Base-by-base conservation (phyloP, 2,888 invertebrate genomes). In the Diadegma fenestrale region DNA sequence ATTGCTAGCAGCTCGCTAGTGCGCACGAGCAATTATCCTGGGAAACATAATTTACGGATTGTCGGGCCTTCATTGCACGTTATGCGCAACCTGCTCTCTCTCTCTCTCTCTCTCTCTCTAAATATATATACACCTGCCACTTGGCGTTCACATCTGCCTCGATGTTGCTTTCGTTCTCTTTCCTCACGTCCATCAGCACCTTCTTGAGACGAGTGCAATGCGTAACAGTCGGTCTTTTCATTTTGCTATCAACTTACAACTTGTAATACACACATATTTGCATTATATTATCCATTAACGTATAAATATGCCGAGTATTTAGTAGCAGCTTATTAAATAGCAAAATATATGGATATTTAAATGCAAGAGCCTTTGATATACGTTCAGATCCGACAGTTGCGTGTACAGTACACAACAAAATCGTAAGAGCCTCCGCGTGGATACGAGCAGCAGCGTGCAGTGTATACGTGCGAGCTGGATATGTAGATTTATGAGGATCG, bases 31-130 rank as follows among this genome's bases (percentile, higher is more conserved):
- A 91, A 92, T 92, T 92, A 91, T 78, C 88, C 89, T 87, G 83
- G 88, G 90, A 89, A 91, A 90, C 90, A 89, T 91, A 90, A 91
- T 91, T 91, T 89, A 88, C 89, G 83, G 87, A 86, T 87, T 80
- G 80, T 61, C 83, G 73, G 84, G 77, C 86, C 80, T 80, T 84
- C 75, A 63, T 82, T 78, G 71, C 76, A 78, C 71, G 69, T 12
- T 64, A 37, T 51, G 77, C 51, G 61, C 77, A 37, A 54, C 68
- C 73, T 45, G 54, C 78, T 66, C 82, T 79, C 66, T 51, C 43
- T 68, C 22, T 33, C 33, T 63, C 33, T 5, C 17, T 63, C 33
- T 33, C 26, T 63, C 26, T 64, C 30, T 64, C 58, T 58, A 58
- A 58, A 66, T 66, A 54, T 22, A 51, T 14, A 19, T 43, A 51